Conservation (phyloP, 2,888 invertebrate species). For the Amblyteles armatorius region DNA sequence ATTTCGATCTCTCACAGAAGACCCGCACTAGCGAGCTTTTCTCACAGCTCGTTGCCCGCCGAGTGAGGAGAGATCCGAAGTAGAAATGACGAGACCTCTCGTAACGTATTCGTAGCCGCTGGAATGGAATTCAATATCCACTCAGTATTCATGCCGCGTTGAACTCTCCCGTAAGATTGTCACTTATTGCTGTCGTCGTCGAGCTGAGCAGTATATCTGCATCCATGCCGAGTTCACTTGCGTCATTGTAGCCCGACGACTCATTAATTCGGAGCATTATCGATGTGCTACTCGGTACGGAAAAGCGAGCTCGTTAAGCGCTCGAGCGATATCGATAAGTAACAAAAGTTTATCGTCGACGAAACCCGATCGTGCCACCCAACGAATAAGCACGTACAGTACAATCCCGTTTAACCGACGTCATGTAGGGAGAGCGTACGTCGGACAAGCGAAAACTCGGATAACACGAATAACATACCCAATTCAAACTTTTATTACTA, state of each 20-base stretch:
- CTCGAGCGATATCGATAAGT: constrained; percentile 8
- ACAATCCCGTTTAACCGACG: no score
- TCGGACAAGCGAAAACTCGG: no score
- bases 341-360: background rate
- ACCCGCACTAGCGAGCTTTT: background rate
- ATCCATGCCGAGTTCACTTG: constrained; percentile 19
- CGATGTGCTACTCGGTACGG: background rate
- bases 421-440: no score
- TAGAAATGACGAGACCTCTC: constrained; percentile 28
- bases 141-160: constrained; percentile 59
- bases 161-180: constrained; percentile 40
- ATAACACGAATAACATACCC: no score
- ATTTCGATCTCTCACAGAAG: background rate
- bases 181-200: constrained; percentile 21
- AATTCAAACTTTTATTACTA: no score
- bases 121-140: constrained; percentile 53
- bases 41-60: background rate
- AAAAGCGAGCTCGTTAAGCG: constrained; percentile 24
- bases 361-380: background rate
- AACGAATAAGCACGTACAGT: background rate
- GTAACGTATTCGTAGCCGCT: constrained; percentile 21
- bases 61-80: constrained; percentile 11
- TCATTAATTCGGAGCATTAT: constrained; percentile 39
- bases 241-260: constrained; percentile 39
- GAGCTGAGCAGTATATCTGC: background rate